Percentiles rank a stretch among this genome's conserved stretches.
These are phyloP conservation scores for Scomber japonicus DNA, from an alignment of 2,113 vertebrate genomes.

Conservation along the genomic window DNA sequence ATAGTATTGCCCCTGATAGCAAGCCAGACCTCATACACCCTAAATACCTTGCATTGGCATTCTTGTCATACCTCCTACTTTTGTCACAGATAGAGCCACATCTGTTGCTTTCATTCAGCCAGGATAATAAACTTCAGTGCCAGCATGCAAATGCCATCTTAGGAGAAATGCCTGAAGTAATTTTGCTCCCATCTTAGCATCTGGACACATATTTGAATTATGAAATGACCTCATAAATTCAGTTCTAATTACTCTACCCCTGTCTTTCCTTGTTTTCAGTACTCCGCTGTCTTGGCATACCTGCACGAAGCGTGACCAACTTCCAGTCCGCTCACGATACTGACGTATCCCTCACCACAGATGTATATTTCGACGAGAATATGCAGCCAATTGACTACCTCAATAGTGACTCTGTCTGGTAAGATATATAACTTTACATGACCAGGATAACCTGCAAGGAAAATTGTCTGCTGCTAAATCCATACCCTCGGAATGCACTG, in stretches of 20 bases:
- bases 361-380: constrained; percentile 92
- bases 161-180: neutral
- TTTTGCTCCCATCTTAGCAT: neutral
- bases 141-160: constrained; percentile 2
- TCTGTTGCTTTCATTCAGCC: constrained; percentile 67
- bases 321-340: constrained; percentile 96
- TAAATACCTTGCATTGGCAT: constrained; percentile 69
- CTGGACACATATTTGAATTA: constrained; percentile 10
- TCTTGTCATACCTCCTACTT: constrained; percentile 68
- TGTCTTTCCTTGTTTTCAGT: constrained; percentile 80
- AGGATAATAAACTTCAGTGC: constrained; percentile 25
- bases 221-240: neutral
- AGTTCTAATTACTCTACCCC: neutral
- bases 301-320: constrained; percentile 92
- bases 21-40: constrained; percentile 43
- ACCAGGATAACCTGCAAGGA: neutral
- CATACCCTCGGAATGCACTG: constrained; percentile 27
- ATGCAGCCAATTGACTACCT: constrained; percentile 88
- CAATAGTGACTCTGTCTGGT: constrained; percentile 94
- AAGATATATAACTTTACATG: constrained; percentile 60
- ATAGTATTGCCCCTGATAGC: constrained; percentile 34
- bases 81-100: constrained; percentile 46
- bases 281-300: constrained; percentile 91
- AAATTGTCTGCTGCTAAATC: constrained; percentile 12
- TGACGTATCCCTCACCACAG: constrained; percentile 92